Percentiles rank a stretch among this genome's conserved stretches.
phyloP scores from a whole-genome alignment of 2,888 invertebrate species.

The Oscheius sp. region DNA sequence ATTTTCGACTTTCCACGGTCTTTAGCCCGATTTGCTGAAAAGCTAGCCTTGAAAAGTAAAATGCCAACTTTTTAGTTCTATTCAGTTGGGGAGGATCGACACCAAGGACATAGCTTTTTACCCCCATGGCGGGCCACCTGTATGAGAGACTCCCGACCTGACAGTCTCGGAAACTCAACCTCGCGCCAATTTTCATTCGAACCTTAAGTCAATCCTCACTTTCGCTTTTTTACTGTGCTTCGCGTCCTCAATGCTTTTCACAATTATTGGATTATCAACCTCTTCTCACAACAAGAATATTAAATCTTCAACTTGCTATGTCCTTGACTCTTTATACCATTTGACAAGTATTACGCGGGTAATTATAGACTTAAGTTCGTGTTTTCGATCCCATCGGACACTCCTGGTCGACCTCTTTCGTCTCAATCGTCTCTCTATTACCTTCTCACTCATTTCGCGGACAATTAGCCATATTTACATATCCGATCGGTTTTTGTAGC shows the following conservation, averaged over 20 bases:
- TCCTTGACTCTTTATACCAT: slow-evolving; percentile 1
- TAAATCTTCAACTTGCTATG: neutral
- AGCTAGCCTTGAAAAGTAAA: slow-evolving; percentile 11
- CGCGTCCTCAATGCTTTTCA: neutral
- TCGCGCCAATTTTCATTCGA: slow-evolving; percentile 15
- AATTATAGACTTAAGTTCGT: slow-evolving; percentile 30
- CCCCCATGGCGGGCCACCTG: slow-evolving; percentile 15
- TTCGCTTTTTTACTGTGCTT: neutral
- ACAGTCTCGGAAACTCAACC: slow-evolving; percentile 7
- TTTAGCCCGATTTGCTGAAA: no score
- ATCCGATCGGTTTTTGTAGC: neutral
- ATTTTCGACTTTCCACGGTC: slow-evolving; percentile 21
- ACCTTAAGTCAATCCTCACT: neutral
- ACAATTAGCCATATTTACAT: no score
- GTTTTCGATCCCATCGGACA: slow-evolving; percentile 24
- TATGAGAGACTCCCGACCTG: slow-evolving; percentile 16
- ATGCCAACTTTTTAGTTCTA: slow-evolving; percentile 9
- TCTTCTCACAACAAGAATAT: neutral
- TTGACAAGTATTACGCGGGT: slow-evolving; percentile 30
- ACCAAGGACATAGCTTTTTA: slow-evolving; percentile 26
- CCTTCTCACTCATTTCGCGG: no score
- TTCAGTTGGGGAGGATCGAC: slow-evolving; percentile 26
- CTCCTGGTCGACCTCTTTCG: slow-evolving; percentile 14
- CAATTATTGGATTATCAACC: neutral
- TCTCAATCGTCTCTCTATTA: neutral